These are phyloP conservation scores for Trichechus manatus DNA, from an alignment of 2,113 vertebrate genomes.

Conservation along the genomic window DNA sequence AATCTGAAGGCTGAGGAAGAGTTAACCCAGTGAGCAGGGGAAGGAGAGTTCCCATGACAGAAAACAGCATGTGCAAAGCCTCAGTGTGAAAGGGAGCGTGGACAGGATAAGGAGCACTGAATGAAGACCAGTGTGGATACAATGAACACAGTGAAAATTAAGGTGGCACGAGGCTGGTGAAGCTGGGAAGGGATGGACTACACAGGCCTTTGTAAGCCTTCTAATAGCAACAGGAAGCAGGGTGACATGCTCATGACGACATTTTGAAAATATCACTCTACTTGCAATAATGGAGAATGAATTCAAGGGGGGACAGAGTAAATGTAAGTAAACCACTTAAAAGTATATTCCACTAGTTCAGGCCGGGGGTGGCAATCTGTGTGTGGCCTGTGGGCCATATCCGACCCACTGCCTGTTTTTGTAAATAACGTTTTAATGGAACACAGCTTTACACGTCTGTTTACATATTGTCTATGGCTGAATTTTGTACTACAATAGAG, in stretches of 20 bases:
- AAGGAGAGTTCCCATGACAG: background rate
- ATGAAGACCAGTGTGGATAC: background rate
- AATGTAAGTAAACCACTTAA: too few species aligned
- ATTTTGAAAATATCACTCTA: background rate
- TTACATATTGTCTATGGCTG: fast-evolving
- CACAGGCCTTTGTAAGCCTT: background rate
- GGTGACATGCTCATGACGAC: background rate
- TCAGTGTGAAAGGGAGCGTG: background rate
- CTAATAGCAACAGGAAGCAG: background rate
- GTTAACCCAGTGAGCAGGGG: too few species aligned
- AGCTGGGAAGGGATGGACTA: fast-evolving
- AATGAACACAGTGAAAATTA: too few species aligned
- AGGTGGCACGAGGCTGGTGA: background rate
- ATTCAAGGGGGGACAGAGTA: background rate
- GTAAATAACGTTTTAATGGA: background rate
- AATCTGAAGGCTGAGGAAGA: background rate
- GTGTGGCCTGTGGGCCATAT: fast-evolving
- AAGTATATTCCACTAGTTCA: background rate
- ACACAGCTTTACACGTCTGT: too few species aligned
- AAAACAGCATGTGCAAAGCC: background rate
- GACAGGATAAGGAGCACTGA: background rate
- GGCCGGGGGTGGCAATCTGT: background rate
- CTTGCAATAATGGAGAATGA: background rate
- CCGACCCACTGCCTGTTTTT: background rate
- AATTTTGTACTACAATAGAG: background rate